Percentiles rank a stretch among this genome's conserved stretches.
Conservation (phyloP, 2,113 vertebrate genomes). For the Ursus arctos region DNA sequence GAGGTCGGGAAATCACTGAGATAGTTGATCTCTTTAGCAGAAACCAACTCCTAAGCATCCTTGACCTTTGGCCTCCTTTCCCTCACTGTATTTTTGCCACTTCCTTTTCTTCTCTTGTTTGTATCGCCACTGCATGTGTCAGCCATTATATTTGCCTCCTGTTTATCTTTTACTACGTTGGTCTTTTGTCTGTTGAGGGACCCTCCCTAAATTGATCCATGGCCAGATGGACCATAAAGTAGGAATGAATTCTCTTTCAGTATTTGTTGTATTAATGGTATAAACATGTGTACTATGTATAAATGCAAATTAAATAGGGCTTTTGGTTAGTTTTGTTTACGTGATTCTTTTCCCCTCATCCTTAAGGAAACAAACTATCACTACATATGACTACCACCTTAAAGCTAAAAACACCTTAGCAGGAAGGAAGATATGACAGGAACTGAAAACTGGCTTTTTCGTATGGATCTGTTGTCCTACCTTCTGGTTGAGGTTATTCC, state of each 20-base stretch:
- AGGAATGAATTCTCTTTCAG: not conserved
- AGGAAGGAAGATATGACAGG: not conserved
- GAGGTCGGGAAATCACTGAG: not conserved
- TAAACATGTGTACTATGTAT: not conserved
- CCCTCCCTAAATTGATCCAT: not conserved
- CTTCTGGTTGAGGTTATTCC: not conserved
- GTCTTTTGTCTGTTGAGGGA: not conserved
- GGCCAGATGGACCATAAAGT: not conserved
- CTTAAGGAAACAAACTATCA: not conserved
- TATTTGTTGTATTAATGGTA: not conserved
- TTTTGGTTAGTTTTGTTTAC: slow-evolving; percentile 33
- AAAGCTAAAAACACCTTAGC: not conserved
- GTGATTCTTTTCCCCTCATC: not conserved
- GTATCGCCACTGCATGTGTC: not conserved
- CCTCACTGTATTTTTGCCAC: not conserved
- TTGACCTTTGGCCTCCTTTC: not conserved
- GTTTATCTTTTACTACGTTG: not conserved
- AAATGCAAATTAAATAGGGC: slow-evolving; percentile 11
- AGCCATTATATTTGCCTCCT: not conserved
- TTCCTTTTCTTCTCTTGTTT: slow-evolving; percentile 10
- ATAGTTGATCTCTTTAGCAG: not conserved
- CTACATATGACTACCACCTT: not conserved
- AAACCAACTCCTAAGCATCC: not conserved
- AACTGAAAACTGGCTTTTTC: not conserved
- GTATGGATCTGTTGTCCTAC: not conserved